A percentile compares a stretch with the other conserved stretches of the same genome.
phyloP scores from a whole-genome alignment of 2,888 invertebrate species.

The Platynereis dumerilii region DNA sequence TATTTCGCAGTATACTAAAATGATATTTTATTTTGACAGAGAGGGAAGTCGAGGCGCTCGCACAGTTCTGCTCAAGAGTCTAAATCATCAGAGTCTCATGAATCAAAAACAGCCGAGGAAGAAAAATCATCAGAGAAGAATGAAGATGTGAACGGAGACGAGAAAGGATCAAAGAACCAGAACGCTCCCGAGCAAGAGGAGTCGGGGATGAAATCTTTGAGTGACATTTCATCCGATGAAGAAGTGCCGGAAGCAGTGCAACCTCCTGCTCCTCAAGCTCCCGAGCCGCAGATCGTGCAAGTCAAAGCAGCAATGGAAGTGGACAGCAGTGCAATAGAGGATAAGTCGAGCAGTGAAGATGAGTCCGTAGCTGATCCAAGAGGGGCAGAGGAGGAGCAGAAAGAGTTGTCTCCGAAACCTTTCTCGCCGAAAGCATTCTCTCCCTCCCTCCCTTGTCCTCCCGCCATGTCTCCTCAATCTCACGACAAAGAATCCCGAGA shows the following conservation, averaged over 20 bases:
- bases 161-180: neutral
- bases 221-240: neutral
- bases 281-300: no score
- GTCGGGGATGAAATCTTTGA: neutral
- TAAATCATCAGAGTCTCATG: neutral
- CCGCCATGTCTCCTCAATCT: no score
- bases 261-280: no score
- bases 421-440: no score
- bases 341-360: conserved; percentile 3
- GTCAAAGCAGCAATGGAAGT: neutral
- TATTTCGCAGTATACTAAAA: no score
- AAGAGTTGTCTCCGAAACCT: no score
- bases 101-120: neutral
- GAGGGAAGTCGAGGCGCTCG: no score
- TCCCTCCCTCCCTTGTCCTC: no score
- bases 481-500: neutral
- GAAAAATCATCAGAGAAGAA: neutral
- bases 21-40: no score
- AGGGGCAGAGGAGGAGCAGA: neutral
- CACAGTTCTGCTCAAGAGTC: no score
- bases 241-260: neutral
- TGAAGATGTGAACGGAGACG: neutral
- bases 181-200: conserved; percentile 1
- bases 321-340: neutral
- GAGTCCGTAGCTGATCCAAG: neutral